These are phyloP conservation scores for Misgurnus anguillicaudatus DNA, from an alignment of 2,113 vertebrate genomes.

Conservation along the genomic window DNA sequence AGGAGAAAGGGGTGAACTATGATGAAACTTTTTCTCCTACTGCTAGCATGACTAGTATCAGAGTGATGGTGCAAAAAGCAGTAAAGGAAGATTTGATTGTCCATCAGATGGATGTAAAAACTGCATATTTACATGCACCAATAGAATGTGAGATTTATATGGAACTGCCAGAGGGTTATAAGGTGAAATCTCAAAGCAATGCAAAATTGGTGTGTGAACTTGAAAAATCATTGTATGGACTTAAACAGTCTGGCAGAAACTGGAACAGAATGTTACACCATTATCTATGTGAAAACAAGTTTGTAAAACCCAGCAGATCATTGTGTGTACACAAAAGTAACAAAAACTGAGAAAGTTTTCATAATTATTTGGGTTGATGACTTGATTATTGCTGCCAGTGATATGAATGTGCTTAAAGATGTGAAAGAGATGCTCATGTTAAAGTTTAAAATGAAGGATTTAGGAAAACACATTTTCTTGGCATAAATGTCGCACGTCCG, in stretches of 20 bases:
- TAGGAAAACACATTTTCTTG: slow-evolving; percentile 15
- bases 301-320: not conserved
- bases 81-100: not conserved
- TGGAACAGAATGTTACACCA: slow-evolving; percentile 49
- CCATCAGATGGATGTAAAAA: not conserved
- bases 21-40: too few species aligned
- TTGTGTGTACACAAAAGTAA: not conserved
- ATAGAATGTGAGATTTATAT: too few species aligned
- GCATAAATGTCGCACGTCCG: too few species aligned
- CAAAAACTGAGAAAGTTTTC: not conserved
- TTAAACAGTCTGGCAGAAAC: slow-evolving; percentile 49
- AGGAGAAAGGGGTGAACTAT: too few species aligned
- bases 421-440: slow-evolving; percentile 28
- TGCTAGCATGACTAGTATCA: too few species aligned
- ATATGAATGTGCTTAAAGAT: not conserved
- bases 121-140: too few species aligned
- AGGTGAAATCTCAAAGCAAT: too few species aligned
- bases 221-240: slow-evolving; percentile 35
- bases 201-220: slow-evolving; percentile 34
- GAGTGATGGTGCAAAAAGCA: not conserved
- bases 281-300: not conserved
- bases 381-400: slow-evolving; percentile 14
- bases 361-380: slow-evolving; percentile 22
- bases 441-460: slow-evolving; percentile 37
- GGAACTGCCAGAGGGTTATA: too few species aligned